Base-by-base conservation (phyloP, 1,140 invertebrate species). In the Zaprionus ornatus region DNA sequence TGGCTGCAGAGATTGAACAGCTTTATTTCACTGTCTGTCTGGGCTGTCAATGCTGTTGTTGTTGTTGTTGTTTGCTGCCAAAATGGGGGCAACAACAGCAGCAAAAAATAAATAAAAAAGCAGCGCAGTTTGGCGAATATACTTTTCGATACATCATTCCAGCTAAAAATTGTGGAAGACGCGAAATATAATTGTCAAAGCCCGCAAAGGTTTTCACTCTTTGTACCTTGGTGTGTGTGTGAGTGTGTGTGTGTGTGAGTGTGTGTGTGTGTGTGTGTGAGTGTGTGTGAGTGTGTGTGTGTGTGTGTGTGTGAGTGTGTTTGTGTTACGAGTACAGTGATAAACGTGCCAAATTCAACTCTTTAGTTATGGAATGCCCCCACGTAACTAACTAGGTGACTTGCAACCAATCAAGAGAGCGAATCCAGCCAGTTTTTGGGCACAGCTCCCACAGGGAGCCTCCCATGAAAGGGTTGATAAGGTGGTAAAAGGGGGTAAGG, bases 71-170 rank as follows among this genome's bases (percentile, higher is more conserved):
- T 12, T 40, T 50, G 29, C 35, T 13, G 10, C 15, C 23, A 45
- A 74, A 74, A 68, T 74, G 45, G 71, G 71, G 57, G 35, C 56
- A 70, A 55, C 55, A 70, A 48, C 68, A 32, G 3, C 50, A 55
- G 23, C 7, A n/a, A 25, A 35, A 35, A 64, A 37, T n/a, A 37
- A 19, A 0, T 21, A 1, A 5, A 35, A 42, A 52, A 71, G 19
- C 37, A 21, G 45, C 67, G 19, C 17, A 25, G 25, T 6, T 25
- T 25, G 17, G 4, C 32, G 7, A 52, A 59, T 50, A 59, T 32
- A 32, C 10, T 32, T 60, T 67, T 54, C 70, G 55, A 73, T 73
- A 60, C 70, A 73, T 60, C 71, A 73, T 61, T 68, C 57, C 68
- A 45, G 40, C n/a, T 60, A 42, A 32, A 57, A 48, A 17, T n/a